Conservation (phyloP, 2,888 invertebrate genomes). For the Linyphia triangularis region DNA sequence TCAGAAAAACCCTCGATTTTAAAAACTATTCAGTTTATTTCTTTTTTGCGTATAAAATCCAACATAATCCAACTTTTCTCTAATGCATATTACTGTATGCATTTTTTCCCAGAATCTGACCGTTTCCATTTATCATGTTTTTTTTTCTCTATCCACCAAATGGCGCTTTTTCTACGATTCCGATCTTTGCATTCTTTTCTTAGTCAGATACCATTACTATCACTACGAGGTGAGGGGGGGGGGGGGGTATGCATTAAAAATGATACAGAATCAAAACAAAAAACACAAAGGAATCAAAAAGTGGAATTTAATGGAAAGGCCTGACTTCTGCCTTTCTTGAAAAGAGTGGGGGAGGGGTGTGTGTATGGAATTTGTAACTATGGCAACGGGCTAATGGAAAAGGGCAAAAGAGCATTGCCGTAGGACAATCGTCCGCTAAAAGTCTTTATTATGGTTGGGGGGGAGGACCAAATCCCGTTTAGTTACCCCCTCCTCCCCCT, state of each 20-base stretch:
- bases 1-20: no score
- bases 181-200: not conserved
- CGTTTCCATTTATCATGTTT: not conserved
- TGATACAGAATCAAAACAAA: conserved; percentile 6
- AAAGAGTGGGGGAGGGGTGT: not conserved
- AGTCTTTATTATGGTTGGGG: conserved; percentile 27
- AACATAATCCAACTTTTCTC: no score
- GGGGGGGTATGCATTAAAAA: conserved; percentile 6
- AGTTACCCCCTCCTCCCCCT: not conserved
- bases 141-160: not conserved
- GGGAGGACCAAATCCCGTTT: not conserved
- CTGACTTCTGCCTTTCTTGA: conserved; percentile 50
- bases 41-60: no score
- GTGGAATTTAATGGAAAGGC: conserved; percentile 37
- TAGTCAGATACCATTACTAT: conserved; percentile 17
- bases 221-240: not conserved
- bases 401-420: conserved; percentile 27
- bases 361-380: conserved; percentile 52
- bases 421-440: conserved; percentile 14
- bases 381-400: conserved; percentile 54
- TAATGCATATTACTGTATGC: not conserved
- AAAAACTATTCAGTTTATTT: no score
- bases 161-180: not conserved
- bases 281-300: conserved; percentile 10
- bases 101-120: not conserved